These are phyloP conservation scores for Centropus unirufus DNA, from an alignment of 2,113 vertebrate genomes.

Conservation along the genomic window DNA sequence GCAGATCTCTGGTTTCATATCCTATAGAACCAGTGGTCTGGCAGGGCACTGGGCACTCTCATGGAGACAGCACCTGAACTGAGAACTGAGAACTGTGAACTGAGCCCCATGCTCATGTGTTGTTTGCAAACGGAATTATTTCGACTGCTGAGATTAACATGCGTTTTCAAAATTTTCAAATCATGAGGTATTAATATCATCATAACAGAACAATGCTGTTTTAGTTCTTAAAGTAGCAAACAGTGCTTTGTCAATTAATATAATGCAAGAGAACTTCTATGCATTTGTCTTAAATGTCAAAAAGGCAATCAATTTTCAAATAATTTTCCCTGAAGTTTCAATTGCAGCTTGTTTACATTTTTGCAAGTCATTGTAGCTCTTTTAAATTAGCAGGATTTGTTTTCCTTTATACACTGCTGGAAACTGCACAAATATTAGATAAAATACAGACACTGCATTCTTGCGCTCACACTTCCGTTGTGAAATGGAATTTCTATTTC, in stretches of 20 bases:
- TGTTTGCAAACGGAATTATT: background rate
- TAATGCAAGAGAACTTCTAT: background rate
- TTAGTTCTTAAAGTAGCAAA: background rate
- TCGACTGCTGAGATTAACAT: background rate
- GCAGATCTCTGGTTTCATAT: background rate
- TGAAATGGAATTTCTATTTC: constrained; percentile 40
- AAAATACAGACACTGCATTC: background rate
- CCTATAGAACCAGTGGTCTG: background rate
- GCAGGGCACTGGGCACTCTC: background rate
- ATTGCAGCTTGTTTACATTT: background rate
- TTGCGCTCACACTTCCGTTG: background rate
- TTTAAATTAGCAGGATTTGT: background rate
- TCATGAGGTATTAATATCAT: background rate
- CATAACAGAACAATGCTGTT: background rate
- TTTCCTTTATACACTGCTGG: background rate
- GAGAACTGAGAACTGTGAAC: too few relatives aligned
- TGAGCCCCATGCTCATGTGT: background rate
- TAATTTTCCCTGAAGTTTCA: background rate
- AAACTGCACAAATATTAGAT: constrained; percentile 6
- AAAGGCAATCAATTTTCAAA: background rate
- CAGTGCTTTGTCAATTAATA: background rate
- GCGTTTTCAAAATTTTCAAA: background rate
- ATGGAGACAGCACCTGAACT: background rate
- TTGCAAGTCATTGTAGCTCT: constrained; percentile 4
- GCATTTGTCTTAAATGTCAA: background rate